phyloP scores from a whole-genome alignment of 2,888 invertebrate genomes.

The Hanleya hanleyi region DNA sequence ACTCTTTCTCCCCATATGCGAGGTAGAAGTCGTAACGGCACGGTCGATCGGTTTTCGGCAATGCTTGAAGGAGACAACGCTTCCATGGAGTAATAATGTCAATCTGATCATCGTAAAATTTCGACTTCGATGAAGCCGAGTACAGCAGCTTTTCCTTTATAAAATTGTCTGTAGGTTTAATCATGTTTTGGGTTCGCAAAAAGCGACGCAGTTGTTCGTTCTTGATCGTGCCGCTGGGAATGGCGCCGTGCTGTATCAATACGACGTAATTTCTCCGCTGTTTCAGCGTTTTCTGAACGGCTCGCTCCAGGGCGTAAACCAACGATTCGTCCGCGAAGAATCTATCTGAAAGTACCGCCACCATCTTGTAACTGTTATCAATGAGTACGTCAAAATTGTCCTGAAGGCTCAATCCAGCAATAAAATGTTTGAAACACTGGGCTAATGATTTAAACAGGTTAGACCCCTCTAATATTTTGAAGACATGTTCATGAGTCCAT shows the following conservation, averaged over 20 bases:
- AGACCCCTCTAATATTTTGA: not conserved
- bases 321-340: not conserved
- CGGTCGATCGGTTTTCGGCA: too few relatives aligned
- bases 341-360: not conserved
- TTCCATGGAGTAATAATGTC: too few relatives aligned
- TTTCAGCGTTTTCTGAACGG: not conserved
- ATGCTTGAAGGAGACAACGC: too few relatives aligned
- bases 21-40: too few relatives aligned
- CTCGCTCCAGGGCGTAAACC: not conserved
- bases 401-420: not conserved
- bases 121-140: too few relatives aligned
- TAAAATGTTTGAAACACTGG: not conserved
- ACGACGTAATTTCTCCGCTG: not conserved
- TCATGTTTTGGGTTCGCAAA: not conserved
- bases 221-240: not conserved
- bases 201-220: not conserved
- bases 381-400: not conserved
- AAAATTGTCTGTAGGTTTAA: not conserved
- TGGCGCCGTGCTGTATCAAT: not conserved
- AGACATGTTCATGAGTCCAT: not conserved
- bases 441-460: not conserved
- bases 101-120: too few relatives aligned
- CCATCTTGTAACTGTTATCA: not conserved
- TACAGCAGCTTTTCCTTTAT: not conserved
- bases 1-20: too few relatives aligned